phyloP scores from a whole-genome alignment of 2,888 invertebrate species.

The Oscheius sp. region DNA sequence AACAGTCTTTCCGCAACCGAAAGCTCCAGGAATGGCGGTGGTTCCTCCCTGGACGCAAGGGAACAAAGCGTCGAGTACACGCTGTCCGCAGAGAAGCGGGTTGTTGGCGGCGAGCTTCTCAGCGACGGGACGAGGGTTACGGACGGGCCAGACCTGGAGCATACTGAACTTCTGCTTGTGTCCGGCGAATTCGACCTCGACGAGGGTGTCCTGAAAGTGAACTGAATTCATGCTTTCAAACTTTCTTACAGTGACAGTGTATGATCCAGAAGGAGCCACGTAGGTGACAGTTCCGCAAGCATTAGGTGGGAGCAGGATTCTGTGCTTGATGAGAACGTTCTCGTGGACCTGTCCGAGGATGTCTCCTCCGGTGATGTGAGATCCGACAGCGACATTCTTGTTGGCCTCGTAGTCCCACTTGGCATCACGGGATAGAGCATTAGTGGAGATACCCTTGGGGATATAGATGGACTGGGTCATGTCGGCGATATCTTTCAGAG shows the following conservation, averaged over 20 bases:
- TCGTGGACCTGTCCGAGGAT: conserved; percentile 94
- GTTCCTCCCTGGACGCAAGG: conserved; percentile 81
- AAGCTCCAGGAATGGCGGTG: conserved; percentile 81
- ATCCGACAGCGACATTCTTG: conserved; percentile 81
- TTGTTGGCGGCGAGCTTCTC: conserved; percentile 98
- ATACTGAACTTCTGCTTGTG: conserved; percentile 90
- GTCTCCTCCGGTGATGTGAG: conserved; percentile 96
- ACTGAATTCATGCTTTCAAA: background rate
- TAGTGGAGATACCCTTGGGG: conserved; percentile 96
- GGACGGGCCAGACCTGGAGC: conserved; percentile 97
- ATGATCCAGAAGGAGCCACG: conserved; percentile 91
- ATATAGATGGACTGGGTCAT: conserved; percentile 97
- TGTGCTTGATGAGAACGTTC: conserved; percentile 96
- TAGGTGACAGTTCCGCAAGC: conserved; percentile 96
- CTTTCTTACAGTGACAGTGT: conserved; percentile 84
- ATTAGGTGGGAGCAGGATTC: conserved; percentile 91
- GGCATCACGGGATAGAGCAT: conserved; percentile 84
- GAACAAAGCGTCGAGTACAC: conserved; percentile 96
- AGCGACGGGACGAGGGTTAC: conserved; percentile 93
- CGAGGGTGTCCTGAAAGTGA: conserved; percentile 84
- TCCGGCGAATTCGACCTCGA: conserved; percentile 98
- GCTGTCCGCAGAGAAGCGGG: conserved; percentile 95
- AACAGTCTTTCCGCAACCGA: conserved; percentile 99
- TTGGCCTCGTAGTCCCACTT: conserved; percentile 92
- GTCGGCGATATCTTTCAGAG: conserved; percentile 92